Evolutionary conservation across 2,113 vertebrate genomes (phyloP), one percentile per base, ranked within the genome.

Genomic region (Vombatus ursinus): DNA sequence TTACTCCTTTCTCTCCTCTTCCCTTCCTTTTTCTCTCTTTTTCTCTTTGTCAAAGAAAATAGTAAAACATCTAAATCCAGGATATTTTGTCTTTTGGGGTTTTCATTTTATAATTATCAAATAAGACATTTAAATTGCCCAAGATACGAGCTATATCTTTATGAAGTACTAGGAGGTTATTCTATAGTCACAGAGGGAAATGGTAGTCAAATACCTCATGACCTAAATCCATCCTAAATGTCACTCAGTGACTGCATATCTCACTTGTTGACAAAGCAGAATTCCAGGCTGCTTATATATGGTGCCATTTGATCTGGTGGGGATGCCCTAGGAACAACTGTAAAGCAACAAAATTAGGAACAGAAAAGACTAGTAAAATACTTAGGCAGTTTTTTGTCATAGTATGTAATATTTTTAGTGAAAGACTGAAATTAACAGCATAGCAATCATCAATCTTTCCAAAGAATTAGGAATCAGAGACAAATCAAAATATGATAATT

Each of bases 321-420:
- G 2, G 50, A 9, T 3, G 4, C 50, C 10, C 37, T 54, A 25
- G 44, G 23, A 94, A 96, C n/a, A 95, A 93, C 47, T 68, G 44
- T 93, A 52, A 52, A 95, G 94, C 22, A 50, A 8, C 24, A 19
- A 0, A 93, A 92, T 77, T 50, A 90, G n/a, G 26, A 22, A 51
- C 31, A 44, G 50, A 52, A 90, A 5, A 47, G 93, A 31, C 90
- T 97, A 90, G 91, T 92, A 92, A 96, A 96, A 94, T 25, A 19
- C 5, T 89, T 26, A 0, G 14, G 50, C n/a, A 54, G 47, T 37
- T 68, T 48, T 94, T 92, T 44, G 1, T 47, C 90, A 61, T 95
- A 97, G 90, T n/a, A 95, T 49, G 50, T 50, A 25, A 25, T 53
- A 51, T 49, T 97, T 97, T 90, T 50, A 96, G 49, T 89, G 95